Percentiles rank a stretch among this genome's conserved stretches.
Conservation (phyloP, 1,140 invertebrate genomes). For the Chlorops oryzae region DNA sequence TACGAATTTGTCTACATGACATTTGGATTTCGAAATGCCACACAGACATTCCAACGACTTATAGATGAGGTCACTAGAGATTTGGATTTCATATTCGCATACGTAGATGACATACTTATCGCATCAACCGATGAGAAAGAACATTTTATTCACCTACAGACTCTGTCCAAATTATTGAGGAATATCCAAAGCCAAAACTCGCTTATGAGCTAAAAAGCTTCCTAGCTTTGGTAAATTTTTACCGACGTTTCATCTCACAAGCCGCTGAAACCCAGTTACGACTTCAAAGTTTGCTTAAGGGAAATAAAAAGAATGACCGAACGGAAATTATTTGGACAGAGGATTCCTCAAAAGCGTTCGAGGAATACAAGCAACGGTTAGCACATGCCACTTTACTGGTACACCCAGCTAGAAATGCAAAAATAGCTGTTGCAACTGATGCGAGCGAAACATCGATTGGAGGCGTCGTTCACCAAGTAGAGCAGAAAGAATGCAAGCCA, state of each 20-base stretch:
- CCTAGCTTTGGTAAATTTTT: constrained; percentile 43
- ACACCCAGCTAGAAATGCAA: background rate
- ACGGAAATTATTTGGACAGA: background rate
- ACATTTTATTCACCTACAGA: constrained; percentile 27
- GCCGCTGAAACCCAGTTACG: background rate
- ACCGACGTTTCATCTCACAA: constrained; percentile 1
- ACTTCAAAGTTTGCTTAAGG: background rate
- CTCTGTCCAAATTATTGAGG: constrained; percentile 17
- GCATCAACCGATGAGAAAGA: constrained; percentile 30
- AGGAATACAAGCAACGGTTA: background rate
- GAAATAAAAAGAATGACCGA: constrained; percentile 1
- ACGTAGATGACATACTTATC: constrained; percentile 24
- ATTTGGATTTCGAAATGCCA: constrained; percentile 33
- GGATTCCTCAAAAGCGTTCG: background rate
- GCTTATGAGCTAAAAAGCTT: constrained; percentile 34
- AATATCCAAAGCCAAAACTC: constrained; percentile 10
- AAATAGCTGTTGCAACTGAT: background rate
- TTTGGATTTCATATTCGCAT: background rate
- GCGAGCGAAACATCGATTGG: background rate
- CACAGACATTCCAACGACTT: constrained; percentile 13
- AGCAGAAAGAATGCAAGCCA: constrained; percentile 25
- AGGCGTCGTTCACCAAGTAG: background rate
- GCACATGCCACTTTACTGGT: background rate
- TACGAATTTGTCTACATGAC: constrained; percentile 40
- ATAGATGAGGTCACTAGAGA: background rate